Evolutionary conservation across 37 sponge, comb jelly and placozoan species (phyloP).

Genomic region (Crambe crambe): DNA sequence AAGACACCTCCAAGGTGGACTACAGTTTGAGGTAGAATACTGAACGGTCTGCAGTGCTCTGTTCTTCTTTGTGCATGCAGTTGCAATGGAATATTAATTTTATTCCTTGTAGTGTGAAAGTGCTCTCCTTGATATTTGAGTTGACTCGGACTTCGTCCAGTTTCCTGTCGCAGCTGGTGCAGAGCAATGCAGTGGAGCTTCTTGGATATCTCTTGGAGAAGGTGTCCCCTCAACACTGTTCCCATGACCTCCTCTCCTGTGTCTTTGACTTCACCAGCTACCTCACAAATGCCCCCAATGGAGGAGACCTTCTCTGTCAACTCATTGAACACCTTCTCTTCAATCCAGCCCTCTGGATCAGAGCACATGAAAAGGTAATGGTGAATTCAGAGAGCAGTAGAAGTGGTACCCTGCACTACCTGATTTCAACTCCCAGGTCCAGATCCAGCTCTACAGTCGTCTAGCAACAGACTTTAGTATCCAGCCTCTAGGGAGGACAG

Average conservation of each 20-base stretch:
- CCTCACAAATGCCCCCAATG: slow-evolving; percentile 45
- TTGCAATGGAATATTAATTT: too few relatives aligned
- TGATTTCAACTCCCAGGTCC: slow-evolving; percentile 59
- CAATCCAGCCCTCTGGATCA: slow-evolving; percentile 65
- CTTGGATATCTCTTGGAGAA: slow-evolving; percentile 62
- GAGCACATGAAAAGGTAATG: slow-evolving; percentile 43
- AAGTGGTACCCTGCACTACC: not conserved
- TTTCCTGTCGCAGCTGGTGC: slow-evolving; percentile 55
- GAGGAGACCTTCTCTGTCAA: slow-evolving; percentile 54
- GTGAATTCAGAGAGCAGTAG: not conserved
- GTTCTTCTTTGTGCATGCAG: too few relatives aligned
- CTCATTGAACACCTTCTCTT: slow-evolving; percentile 67
- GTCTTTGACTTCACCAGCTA: slow-evolving; percentile 44
- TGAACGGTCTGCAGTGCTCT: not conserved
- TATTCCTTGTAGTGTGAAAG: slow-evolving; percentile 32
- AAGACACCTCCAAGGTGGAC: slow-evolving; percentile 13
- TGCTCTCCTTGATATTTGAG: slow-evolving; percentile 58
- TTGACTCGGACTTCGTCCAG: slow-evolving; percentile 48
- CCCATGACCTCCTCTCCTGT: slow-evolving; percentile 38
- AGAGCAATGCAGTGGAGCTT: slow-evolving; percentile 42
- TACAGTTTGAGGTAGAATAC: slow-evolving; percentile 40
- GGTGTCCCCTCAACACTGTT: slow-evolving; percentile 54
- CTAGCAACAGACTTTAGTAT: slow-evolving; percentile 59
- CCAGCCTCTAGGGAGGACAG: slow-evolving; percentile 19
- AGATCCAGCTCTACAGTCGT: slow-evolving; percentile 61